phyloP scores from a whole-genome alignment of 2,113 vertebrate species.

The Triplophysa siluroides region DNA sequence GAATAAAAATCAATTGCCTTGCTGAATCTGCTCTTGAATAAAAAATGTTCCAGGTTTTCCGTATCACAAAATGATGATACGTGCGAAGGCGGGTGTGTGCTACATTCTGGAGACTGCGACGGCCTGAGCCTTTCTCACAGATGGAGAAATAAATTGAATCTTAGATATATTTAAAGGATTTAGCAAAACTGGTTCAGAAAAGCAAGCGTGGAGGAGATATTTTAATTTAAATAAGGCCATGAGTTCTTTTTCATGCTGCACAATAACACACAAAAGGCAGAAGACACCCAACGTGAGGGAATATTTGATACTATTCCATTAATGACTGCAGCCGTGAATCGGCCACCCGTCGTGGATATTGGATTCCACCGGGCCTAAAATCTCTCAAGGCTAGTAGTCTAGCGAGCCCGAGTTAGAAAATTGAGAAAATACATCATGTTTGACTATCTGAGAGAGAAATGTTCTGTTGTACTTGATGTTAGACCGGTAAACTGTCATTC shows the following conservation, averaged over 20 bases:
- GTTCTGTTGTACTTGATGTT: constrained; percentile 13
- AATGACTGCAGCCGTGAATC: constrained; percentile 19
- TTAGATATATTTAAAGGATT: constrained; percentile 17
- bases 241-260: background rate
- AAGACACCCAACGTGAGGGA: background rate
- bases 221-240: constrained; percentile 7
- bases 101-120: background rate
- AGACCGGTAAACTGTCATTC: constrained; percentile 22
- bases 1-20: constrained; percentile 36
- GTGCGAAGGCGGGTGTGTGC: background rate
- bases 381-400: constrained; percentile 12
- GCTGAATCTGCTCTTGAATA: constrained; percentile 35
- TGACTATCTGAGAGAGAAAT: constrained; percentile 20
- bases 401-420: constrained; percentile 1
- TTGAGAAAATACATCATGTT: constrained; percentile 26
- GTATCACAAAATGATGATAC: background rate
- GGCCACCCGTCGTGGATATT: constrained; percentile 13
- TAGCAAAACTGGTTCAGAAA: constrained; percentile 10
- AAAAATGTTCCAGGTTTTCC: constrained; percentile 25
- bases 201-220: background rate
- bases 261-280: background rate
- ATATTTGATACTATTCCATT: constrained; percentile 14
- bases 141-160: constrained; percentile 12
- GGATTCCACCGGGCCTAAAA: background rate
- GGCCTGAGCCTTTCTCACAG: background rate